These are phyloP conservation scores for Oscheius sp. DNA, from an alignment of 2,888 invertebrate species.

Conservation along the genomic window DNA sequence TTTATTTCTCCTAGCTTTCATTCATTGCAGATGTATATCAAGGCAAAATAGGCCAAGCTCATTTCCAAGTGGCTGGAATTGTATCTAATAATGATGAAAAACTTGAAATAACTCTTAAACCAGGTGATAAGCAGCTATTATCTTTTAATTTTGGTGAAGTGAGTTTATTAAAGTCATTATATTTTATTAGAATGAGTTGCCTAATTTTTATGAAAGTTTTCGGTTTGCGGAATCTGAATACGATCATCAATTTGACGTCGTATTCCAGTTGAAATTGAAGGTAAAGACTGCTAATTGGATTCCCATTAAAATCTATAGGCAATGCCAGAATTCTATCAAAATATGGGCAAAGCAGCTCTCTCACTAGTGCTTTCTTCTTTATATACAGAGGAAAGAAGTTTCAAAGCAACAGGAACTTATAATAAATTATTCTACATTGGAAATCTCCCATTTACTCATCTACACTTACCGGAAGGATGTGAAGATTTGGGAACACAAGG, in stretches of 20 bases:
- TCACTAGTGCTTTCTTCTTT: constrained; percentile 2
- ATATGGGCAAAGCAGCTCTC: constrained; percentile 23
- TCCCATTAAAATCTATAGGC: not conserved
- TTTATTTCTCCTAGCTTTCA: no score
- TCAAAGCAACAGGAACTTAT: constrained; percentile 14
- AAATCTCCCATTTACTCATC: not conserved
- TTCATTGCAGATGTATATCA: no score
- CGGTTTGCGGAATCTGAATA: not conserved
- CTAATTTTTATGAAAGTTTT: not conserved
- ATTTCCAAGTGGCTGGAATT: no score
- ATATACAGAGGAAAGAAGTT: constrained; percentile 1
- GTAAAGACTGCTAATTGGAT: not conserved
- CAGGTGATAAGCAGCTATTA: no score
- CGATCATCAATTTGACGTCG: not conserved
- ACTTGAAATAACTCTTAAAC: no score
- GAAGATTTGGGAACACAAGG: constrained; percentile 9
- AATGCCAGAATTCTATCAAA: constrained; percentile 25
- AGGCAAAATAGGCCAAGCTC: no score
- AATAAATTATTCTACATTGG: not conserved
- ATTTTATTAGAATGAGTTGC: not conserved
- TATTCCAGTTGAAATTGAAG: constrained; percentile 9
- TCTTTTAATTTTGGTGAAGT: no score
- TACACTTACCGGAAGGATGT: constrained; percentile 10
- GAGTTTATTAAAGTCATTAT: no score
- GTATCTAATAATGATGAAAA: no score